These are phyloP conservation scores for Dendrocincla fuliginosa DNA, from an alignment of 2,797 vertebrate genomes.

Conservation along the genomic window DNA sequence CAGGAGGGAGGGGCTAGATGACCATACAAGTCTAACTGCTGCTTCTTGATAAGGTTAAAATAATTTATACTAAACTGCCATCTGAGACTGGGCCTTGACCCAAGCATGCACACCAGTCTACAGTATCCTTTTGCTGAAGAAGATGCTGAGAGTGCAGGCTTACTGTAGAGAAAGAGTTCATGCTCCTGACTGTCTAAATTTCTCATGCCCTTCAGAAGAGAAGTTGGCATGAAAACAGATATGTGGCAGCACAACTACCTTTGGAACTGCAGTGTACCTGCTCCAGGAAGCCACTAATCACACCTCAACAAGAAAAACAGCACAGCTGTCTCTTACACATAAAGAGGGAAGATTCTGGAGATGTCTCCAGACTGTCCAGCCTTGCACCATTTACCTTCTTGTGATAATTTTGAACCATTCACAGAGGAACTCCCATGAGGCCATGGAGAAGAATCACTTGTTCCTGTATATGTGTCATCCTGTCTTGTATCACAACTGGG, in stretches of 20 bases:
- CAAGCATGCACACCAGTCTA: not conserved
- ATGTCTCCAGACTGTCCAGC: not conserved
- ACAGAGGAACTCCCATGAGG: not conserved
- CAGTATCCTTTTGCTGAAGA: not conserved
- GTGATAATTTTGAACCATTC: not conserved
- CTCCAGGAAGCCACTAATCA: not conserved
- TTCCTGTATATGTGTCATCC: not conserved
- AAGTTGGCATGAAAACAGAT: not conserved
- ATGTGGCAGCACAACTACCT: not conserved
- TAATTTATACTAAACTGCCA: not conserved
- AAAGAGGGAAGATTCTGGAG: not conserved
- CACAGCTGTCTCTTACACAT: not conserved
- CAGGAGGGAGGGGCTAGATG: not conserved
- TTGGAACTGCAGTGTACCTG: not conserved
- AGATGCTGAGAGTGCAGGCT: not conserved
- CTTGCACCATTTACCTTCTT: not conserved
- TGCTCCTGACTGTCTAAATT: not conserved
- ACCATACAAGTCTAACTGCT: not conserved
- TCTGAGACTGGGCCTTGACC: not conserved
- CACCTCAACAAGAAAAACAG: not conserved
- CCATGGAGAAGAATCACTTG: not conserved
- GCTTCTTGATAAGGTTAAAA: conserved; percentile 21
- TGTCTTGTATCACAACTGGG: not conserved
- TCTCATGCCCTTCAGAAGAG: not conserved
- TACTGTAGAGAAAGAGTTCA: accelerated